Base-by-base conservation (phyloP, 1,140 invertebrate species). In the Brachionus rotundiformis region DNA sequence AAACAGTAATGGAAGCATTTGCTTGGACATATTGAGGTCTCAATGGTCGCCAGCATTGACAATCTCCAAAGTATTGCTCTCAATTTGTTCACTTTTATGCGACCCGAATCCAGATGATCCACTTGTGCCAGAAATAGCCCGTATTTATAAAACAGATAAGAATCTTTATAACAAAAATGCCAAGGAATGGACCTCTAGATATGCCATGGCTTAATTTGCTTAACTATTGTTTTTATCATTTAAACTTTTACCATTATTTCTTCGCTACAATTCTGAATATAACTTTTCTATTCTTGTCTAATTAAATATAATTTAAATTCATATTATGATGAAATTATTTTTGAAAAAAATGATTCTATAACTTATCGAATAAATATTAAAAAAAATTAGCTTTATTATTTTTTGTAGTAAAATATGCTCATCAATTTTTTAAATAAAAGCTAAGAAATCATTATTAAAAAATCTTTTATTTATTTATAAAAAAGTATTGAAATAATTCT, bases 1-100 rank as follows among this genome's bases (percentile, higher is more conserved):
- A 90, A 98, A 98, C 92, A 96, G 94, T 92, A 98, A 98, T 92
- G 96, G 96, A 91, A 95, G 94, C 90, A 98, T 98, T 91, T 98
- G 96, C 91, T 92, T 98, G 90, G 96, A 98, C 90, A 98, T 98
- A 90, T 92, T 98, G 90, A 92, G 95, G 90, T 94, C 95, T 90
- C 95, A 98, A 88, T 98, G 96, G 96, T 98, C 95, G 86, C 96
- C 96, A 86, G 96, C 96, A 88, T 92, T 98, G 88, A 98, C 96
- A 89, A 98, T 98, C 91, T 97, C 95, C 89, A 98, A 98, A 95
- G 96, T 98, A 89, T 92, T 98, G 90, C 91, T 98, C 89, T 98
- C 95, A 90, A 98, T 98, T 91, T 98, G 96, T 92, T 98, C 96
- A 89, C 92, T 98, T 88, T 91, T 98, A 88, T 97, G 95, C 89